Conservation (phyloP, 2,888 invertebrate genomes). For the Ischnus inquisitorius region DNA sequence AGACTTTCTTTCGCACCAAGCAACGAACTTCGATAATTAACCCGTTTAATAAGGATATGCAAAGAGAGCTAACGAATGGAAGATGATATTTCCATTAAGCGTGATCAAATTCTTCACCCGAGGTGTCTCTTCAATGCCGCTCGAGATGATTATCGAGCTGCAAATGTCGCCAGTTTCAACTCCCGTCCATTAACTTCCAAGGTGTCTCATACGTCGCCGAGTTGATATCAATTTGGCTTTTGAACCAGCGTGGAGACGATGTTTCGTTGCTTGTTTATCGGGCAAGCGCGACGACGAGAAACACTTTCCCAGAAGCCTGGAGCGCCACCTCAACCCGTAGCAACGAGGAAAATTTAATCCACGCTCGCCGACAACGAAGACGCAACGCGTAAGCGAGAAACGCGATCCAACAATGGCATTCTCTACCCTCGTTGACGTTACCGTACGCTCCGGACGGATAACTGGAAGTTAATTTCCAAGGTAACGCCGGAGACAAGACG, state of each 20-base stretch:
- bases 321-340: too few relatives aligned
- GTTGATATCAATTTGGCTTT: neutral
- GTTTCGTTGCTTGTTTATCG: too few relatives aligned
- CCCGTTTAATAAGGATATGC: too few relatives aligned
- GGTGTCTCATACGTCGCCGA: neutral
- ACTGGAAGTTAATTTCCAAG: constrained; percentile 18
- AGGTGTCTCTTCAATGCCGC: neutral
- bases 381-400: neutral
- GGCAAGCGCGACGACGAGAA: too few relatives aligned
- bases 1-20: too few relatives aligned
- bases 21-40: too few relatives aligned
- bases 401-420: neutral
- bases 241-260: neutral
- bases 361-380: neutral
- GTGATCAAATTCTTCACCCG: neutral
- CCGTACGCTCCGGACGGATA: neutral
- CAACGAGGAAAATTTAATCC: too few relatives aligned
- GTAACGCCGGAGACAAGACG: constrained; percentile 8
- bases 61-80: neutral
- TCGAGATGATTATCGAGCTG: neutral
- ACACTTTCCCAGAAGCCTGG: too few relatives aligned
- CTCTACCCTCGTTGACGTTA: neutral
- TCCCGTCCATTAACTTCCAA: neutral
- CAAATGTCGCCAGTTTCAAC: neutral
- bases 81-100: neutral